Evolutionary conservation across 1,140 invertebrate genomes (phyloP), one percentile per base, ranked within the genome.

Genomic region (Pachypsylla venusta): DNA sequence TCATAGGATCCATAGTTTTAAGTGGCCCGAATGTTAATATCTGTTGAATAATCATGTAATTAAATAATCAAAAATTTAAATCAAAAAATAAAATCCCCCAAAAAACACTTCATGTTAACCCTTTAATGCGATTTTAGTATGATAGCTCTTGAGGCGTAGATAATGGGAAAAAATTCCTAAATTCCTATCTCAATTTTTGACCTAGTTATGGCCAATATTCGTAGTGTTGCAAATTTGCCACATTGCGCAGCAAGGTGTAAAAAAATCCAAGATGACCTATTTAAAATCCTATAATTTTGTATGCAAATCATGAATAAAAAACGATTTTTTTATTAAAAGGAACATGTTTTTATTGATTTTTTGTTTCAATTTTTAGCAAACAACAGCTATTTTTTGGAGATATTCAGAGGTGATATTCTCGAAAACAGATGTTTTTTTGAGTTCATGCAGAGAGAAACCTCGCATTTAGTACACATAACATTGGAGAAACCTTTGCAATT

Each of bases 381-480:
- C 10, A 35, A 35, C 30, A 35, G 30, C 30, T 35, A 35, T 35
- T 35, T 16, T 35, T 35, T 35, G 10, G 30, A 35, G 30, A 12
- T 35, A 35, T 35, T 35, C 30, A 35, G 30, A 35, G 30, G 30
- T 35, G 30, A 35, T 35, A 35, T 35, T 35, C 30, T 35, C 30
- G 16, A 35, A 35, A 35, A 35, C 30, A 35, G 30, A 12, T 35
- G 30, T 10, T 35, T 35, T n/a, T 35, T 35, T 35, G 30, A 35
- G 30, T 35, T 35, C 30, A 10, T 35, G 30, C 57, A 58, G 39
- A 58, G 25, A 10, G n/a, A 42, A n/a, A 48, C 57, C 48, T 53
- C 19, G 26, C 24, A 42, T 58, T 58, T 42, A 53, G 22, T 48
- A n/a, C 57, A 58, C 39, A 58, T 58, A 20, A 58, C 48, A 58